phyloP scores from a whole-genome alignment of 1,140 invertebrate species.

The Drosophila subpulchrella region DNA sequence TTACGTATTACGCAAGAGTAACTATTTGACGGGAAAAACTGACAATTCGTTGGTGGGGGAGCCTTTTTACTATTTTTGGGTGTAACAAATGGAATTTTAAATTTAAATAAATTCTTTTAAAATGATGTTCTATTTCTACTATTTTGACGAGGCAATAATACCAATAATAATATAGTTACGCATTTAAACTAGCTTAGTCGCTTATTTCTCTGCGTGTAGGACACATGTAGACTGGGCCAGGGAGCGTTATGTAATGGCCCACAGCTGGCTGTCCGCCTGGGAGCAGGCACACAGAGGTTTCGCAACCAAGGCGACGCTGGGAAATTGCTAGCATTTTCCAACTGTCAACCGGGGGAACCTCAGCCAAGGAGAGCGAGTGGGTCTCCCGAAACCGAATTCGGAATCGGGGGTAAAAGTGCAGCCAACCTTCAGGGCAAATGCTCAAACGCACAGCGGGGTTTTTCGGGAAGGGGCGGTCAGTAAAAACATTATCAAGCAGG shows the following conservation, averaged over 20 bases:
- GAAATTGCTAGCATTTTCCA: conserved; percentile 21
- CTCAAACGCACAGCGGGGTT: background rate
- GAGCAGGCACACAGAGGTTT: conserved; percentile 22
- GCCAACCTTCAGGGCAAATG: conserved; percentile 23
- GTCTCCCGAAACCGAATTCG: background rate
- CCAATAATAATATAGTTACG: too few relatives aligned
- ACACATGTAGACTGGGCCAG: conserved; percentile 5
- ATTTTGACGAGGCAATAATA: too few relatives aligned
- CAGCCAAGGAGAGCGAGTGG: background rate
- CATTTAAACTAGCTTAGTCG: too few relatives aligned
- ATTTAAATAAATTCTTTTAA: too few relatives aligned
- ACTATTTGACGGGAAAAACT: too few relatives aligned
- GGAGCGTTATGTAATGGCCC: conserved; percentile 26
- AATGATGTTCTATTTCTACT: too few relatives aligned
- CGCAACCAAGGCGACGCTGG: conserved; percentile 34
- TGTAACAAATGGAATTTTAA: too few relatives aligned
- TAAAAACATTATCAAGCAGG: conserved; percentile 21
- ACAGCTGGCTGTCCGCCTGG: conserved; percentile 16
- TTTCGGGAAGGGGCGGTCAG: conserved; percentile 5
- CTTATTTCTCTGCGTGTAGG: background rate
- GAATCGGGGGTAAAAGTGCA: background rate
- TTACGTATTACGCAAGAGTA: too few relatives aligned
- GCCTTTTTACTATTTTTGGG: too few relatives aligned
- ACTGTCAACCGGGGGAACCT: conserved; percentile 9
- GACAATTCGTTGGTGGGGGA: too few relatives aligned